Conservation (phyloP, 2,113 vertebrate genomes). For the Amazona guildingii region DNA sequence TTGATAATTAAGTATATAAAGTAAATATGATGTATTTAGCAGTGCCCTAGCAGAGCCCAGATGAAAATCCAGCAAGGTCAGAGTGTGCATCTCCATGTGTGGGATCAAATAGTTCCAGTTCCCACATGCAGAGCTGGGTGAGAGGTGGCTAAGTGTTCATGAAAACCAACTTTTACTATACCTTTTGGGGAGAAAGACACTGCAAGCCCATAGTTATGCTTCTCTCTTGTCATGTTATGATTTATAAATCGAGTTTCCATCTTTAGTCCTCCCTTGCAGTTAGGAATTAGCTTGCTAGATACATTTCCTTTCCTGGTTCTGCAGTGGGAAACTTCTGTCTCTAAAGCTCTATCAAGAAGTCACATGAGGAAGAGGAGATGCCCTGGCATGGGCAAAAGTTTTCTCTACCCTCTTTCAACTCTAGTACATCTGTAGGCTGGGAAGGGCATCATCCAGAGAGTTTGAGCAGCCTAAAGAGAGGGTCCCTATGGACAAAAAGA, state of each 20-base stretch:
- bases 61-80: neutral
- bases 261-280: neutral
- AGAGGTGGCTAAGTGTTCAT: neutral
- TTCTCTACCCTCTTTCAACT: neutral
- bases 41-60: neutral
- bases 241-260: neutral
- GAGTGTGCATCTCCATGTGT: fast-evolving
- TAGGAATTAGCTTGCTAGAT: neutral
- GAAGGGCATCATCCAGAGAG: neutral
- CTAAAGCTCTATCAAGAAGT: neutral
- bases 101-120: neutral
- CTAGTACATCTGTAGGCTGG: neutral
- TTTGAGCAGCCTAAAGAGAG: neutral
- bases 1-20: neutral
- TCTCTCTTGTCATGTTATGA: neutral
- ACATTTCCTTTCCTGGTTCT: neutral
- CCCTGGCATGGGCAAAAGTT: neutral
- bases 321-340: neutral
- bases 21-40: neutral
- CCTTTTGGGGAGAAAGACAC: neutral
- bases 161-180: neutral
- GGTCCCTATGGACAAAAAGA: neutral
- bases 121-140: neutral
- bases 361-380: neutral
- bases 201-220: neutral